These are phyloP conservation scores for Keiferia lycopersicella DNA, from an alignment of 2,888 invertebrate genomes.

Conservation along the genomic window DNA sequence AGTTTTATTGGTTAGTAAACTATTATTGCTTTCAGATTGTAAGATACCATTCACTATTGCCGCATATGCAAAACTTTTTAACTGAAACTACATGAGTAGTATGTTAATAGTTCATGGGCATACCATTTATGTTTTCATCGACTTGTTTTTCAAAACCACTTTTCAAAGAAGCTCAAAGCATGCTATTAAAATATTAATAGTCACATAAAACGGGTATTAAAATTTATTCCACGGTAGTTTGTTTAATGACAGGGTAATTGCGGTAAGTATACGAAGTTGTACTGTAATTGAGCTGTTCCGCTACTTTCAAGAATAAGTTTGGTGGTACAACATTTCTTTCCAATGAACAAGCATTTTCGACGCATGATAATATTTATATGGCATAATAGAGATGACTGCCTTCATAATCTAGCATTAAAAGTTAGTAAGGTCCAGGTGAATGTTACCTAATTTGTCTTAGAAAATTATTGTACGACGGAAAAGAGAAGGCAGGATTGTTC, in stretches of 20 bases:
- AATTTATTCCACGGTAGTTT: slow-evolving; percentile 22
- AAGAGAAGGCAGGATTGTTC: too few species aligned
- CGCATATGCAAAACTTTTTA: too few species aligned
- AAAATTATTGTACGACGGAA: too few species aligned
- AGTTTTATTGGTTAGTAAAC: too few species aligned
- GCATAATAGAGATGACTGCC: too few species aligned
- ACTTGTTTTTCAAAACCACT: not conserved
- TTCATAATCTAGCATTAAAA: too few species aligned
- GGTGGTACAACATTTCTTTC: not conserved
- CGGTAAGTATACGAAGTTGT: slow-evolving; percentile 20
- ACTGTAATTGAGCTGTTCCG: slow-evolving; percentile 18
- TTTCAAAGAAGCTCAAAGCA: not conserved
- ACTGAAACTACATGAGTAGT: too few species aligned
- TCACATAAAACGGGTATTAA: slow-evolving; percentile 11
- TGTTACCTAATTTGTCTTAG: too few species aligned
- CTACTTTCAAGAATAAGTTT: slow-evolving; percentile 9
- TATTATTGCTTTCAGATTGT: too few species aligned
- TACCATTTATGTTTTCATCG: not conserved
- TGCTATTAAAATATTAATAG: slow-evolving; percentile 5
- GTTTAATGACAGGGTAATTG: slow-evolving; percentile 28
- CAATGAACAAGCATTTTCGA: not conserved
- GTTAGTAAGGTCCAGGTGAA: too few species aligned
- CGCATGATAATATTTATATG: not conserved
- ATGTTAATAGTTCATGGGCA: not conserved
- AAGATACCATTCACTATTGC: too few species aligned